phyloP scores from a whole-genome alignment of 2,113 vertebrate genomes.

The Nerophis lumbriciformis region DNA sequence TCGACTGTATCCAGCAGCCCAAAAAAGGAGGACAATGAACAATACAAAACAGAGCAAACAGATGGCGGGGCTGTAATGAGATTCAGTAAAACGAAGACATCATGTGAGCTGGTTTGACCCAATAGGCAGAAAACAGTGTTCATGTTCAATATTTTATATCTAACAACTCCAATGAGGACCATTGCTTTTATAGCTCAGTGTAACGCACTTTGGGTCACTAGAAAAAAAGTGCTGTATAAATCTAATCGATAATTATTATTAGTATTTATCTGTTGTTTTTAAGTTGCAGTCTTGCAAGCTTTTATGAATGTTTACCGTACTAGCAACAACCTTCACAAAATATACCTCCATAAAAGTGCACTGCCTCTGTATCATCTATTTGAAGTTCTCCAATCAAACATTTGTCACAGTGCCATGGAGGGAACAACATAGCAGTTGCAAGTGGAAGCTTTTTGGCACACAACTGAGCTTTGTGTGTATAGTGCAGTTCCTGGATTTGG shows the following conservation, averaged over 20 bases:
- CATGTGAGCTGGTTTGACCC: conserved; percentile 15
- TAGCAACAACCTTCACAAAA: conserved; percentile 18
- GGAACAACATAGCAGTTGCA: conserved; percentile 18
- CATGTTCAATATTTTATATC: conserved; percentile 5
- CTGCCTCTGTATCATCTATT: conserved; percentile 2
- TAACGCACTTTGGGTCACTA: too few relatives aligned
- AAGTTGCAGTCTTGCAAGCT: neutral
- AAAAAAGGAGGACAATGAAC: conserved; percentile 49
- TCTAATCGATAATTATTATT: neutral
- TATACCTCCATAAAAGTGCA: conserved; percentile 9
- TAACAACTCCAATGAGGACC: conserved; percentile 8
- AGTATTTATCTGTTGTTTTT: conserved; percentile 16
- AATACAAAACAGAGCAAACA: conserved; percentile 43
- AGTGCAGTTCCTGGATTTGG: conserved; percentile 11
- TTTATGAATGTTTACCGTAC: neutral
- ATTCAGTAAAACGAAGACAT: conserved; percentile 21
- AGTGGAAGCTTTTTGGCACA: conserved; percentile 15
- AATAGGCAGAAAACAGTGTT: conserved; percentile 15
- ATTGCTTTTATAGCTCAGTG: conserved; percentile 2
- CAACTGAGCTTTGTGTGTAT: conserved; percentile 18
- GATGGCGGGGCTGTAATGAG: conserved; percentile 41
- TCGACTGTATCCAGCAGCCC: conserved; percentile 31
- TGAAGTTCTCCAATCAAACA: conserved; percentile 7
- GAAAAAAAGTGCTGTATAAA: too few relatives aligned
- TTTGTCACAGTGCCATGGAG: conserved; percentile 22